These are phyloP conservation scores for Campoletis sonorensis DNA, from an alignment of 1,140 invertebrate genomes.

Conservation along the genomic window DNA sequence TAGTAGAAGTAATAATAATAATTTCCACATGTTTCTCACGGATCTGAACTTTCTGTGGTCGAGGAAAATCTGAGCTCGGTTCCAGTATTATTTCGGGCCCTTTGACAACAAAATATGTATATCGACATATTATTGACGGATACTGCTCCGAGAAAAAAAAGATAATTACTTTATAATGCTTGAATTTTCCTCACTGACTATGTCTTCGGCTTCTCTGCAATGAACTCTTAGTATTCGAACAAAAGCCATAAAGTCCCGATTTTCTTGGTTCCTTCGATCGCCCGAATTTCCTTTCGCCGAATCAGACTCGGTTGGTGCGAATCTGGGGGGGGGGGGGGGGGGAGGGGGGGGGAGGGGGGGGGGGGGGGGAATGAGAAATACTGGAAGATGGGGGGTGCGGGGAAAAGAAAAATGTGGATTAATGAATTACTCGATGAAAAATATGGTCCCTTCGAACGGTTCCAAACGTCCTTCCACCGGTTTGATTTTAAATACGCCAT, in stretches of 20 bases:
- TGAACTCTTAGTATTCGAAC: conserved; percentile 59
- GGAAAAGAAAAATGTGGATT: too few relatives aligned
- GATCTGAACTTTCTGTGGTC: neutral
- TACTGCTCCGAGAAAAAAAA: too few relatives aligned
- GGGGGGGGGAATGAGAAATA: too few relatives aligned
- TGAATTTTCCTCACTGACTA: conserved; percentile 47
- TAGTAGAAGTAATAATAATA: too few relatives aligned
- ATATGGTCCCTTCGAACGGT: conserved; percentile 62
- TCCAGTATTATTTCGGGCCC: neutral
- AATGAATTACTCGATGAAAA: conserved; percentile 61
- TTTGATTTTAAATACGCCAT: conserved; percentile 56
- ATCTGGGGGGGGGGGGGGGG: too few relatives aligned
- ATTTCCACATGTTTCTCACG: neutral
- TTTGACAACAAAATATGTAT: neutral
- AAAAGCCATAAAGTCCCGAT: conserved; percentile 60
- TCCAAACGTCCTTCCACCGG: conserved; percentile 61
- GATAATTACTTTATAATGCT: too few relatives aligned
- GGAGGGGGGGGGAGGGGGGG: too few relatives aligned
- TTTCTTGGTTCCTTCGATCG: neutral
- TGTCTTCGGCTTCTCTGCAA: conserved; percentile 51
- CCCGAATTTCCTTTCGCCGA: neutral
- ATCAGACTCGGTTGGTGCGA: conserved; percentile 50
- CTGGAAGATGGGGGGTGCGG: too few relatives aligned
- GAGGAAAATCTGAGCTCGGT: conserved; percentile 19
- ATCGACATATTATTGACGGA: too few relatives aligned